Evolutionary conservation across 2,888 invertebrate species (phyloP), one percentile per base, ranked within the genome.

Genomic region (Epirrhoe alternata): DNA sequence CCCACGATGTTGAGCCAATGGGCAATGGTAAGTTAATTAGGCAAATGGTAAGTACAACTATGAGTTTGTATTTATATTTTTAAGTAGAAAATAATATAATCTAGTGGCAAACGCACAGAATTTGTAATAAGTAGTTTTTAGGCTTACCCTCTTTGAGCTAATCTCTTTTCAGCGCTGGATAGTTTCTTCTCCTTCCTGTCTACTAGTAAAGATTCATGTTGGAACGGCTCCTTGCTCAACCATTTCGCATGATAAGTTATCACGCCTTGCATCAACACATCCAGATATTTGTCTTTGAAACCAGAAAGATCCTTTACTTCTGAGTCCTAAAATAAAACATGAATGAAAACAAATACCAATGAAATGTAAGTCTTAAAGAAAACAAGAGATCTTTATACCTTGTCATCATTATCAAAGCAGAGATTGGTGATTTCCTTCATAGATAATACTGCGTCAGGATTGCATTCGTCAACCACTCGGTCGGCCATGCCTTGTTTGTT

Each of bases 401-500:
- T 93, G 83, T 97, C 95, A 82, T 97, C 97, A 84, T 98, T 97
- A 80, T 98, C 97, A 90, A 97, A 97, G 79, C 98, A 97, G 30
- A 99, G 92, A 70, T 97, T 97, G 12, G 97, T 97, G 38, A 97
- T 96, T 81, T 98, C 98, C 87, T 97, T 97, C 89, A 97, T 95
- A 1, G 97, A 97, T 35, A 98, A 93, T 85, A 97, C 97, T 0
- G 98, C 98, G 83, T 99, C 98, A 0, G 99, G 99, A 87, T 99
- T 98, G 82, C 99, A 97, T 86, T 99, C 99, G 90, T 99, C 99
- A 0, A 99, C 99, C 5, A 99, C 99, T 14, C 99, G 95, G 88
- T 99, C 99, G 0, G 99, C 97, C 97, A 99, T 98, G 66, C 99
- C 99, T 89, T 99, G 98, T 83, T 99, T 99, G 86, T 98, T 98